A percentile compares a stretch with the other conserved stretches of the same genome.
These are phyloP conservation scores for Bathynomus jamesi DNA, from an alignment of 1,140 invertebrate species.

Conservation along the genomic window DNA sequence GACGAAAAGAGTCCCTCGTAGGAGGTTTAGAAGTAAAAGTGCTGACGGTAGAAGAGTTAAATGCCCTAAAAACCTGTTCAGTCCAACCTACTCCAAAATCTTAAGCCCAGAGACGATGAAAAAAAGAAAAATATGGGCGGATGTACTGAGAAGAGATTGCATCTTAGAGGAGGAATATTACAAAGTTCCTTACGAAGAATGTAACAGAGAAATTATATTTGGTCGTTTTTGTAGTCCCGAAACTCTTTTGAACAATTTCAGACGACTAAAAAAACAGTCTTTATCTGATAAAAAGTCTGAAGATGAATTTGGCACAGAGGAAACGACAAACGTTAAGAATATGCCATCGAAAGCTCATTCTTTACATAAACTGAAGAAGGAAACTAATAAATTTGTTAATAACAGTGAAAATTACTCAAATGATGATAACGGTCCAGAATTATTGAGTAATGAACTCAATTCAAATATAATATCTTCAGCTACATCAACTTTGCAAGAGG, in stretches of 20 bases:
- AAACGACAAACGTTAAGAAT: too few species aligned
- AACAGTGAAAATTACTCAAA: too few species aligned
- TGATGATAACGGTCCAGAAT: too few species aligned
- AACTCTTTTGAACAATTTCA: background rate
- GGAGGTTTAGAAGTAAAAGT: background rate
- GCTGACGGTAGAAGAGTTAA: background rate
- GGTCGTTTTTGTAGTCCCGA: constrained; percentile 20
- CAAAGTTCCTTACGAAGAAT: constrained; percentile 34
- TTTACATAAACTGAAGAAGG: too few species aligned
- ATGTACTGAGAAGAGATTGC: constrained; percentile 24
- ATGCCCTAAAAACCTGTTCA: constrained; percentile 8
- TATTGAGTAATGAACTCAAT: too few species aligned
- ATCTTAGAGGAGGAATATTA: constrained; percentile 30
- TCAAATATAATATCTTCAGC: too few species aligned
- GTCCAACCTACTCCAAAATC: constrained; percentile 4
- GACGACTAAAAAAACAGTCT: background rate
- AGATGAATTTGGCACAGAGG: too few species aligned
- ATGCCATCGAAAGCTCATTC: too few species aligned
- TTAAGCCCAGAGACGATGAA: constrained; percentile 16
- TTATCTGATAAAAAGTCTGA: too few species aligned
- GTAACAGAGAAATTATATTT: constrained; percentile 28
- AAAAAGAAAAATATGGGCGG: constrained; percentile 26
- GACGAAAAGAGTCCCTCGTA: background rate
- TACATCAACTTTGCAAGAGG: too few species aligned
- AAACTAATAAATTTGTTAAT: too few species aligned